A percentile compares a stretch with the other conserved stretches of the same genome.
phyloP scores from a whole-genome alignment of 2,888 invertebrate genomes.

The Piscicola geometra region DNA sequence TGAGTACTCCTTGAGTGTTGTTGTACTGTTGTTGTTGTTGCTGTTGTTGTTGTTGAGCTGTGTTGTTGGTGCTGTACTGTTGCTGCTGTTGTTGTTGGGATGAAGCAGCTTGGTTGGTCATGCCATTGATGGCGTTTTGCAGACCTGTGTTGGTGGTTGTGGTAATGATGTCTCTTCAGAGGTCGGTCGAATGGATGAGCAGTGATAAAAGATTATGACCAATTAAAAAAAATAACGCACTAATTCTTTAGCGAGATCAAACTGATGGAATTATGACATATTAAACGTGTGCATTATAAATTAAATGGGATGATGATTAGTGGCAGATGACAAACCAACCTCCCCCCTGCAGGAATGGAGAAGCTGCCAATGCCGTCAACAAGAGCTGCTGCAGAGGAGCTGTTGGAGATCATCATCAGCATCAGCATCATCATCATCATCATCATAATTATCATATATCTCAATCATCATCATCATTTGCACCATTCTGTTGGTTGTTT shows the following conservation, averaged over 20 bases:
- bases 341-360: constrained; percentile 33
- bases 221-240: too few relatives aligned
- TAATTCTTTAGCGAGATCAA: too few relatives aligned
- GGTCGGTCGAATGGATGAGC: too few relatives aligned
- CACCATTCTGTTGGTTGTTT: constrained; percentile 33
- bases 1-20: neutral
- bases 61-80: neutral
- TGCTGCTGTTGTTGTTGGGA: neutral
- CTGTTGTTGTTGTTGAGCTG: neutral
- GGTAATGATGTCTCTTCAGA: too few relatives aligned
- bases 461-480: neutral
- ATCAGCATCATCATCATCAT: too few relatives aligned
- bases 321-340: too few relatives aligned
- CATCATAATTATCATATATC: neutral
- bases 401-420: too few relatives aligned
- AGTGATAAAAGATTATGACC: too few relatives aligned
- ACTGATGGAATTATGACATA: too few relatives aligned
- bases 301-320: too few relatives aligned
- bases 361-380: constrained; percentile 30
- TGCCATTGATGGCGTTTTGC: neutral
- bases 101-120: neutral
- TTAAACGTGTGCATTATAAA: too few relatives aligned
- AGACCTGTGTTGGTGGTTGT: too few relatives aligned
- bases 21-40: neutral
- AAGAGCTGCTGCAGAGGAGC: constrained; percentile 34